A percentile compares a stretch with the other conserved stretches of the same genome.
These are phyloP conservation scores for Chamaea fasciata DNA, from an alignment of 2,113 vertebrate genomes.

Conservation along the genomic window DNA sequence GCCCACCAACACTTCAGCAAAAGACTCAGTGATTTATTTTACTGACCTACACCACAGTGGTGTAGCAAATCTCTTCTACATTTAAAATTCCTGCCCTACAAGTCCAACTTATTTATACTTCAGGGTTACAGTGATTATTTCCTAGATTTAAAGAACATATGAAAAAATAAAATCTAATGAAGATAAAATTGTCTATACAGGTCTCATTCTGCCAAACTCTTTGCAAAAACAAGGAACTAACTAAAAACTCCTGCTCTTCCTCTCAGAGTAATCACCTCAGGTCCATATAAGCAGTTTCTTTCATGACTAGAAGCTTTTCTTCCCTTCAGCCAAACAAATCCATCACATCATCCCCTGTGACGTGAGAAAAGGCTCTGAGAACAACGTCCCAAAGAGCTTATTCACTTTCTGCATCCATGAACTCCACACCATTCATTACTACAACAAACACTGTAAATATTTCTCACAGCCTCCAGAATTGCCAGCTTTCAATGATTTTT, in stretches of 20 bases:
- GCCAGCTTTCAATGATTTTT: background rate
- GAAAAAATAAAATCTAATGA: background rate
- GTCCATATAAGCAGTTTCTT: background rate
- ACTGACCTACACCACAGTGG: background rate
- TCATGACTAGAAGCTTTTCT: background rate
- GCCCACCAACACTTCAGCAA: background rate
- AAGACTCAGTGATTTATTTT: background rate
- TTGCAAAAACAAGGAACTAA: background rate
- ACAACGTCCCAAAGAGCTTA: background rate
- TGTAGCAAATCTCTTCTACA: background rate
- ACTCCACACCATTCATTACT: background rate
- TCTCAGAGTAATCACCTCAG: background rate
- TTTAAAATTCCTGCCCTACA: background rate
- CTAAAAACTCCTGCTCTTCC: background rate
- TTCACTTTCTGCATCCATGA: background rate
- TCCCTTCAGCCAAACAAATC: background rate
- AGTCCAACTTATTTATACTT: background rate
- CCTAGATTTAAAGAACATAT: background rate
- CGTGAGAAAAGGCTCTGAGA: background rate
- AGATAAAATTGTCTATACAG: background rate
- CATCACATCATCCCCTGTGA: rapidly evolving
- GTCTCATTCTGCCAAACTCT: background rate
- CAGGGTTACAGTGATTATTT: background rate
- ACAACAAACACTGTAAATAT: background rate
- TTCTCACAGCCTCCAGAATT: background rate